Base-by-base conservation (phyloP, 2,888 invertebrate genomes). In the Ariolimax columbianus region DNA sequence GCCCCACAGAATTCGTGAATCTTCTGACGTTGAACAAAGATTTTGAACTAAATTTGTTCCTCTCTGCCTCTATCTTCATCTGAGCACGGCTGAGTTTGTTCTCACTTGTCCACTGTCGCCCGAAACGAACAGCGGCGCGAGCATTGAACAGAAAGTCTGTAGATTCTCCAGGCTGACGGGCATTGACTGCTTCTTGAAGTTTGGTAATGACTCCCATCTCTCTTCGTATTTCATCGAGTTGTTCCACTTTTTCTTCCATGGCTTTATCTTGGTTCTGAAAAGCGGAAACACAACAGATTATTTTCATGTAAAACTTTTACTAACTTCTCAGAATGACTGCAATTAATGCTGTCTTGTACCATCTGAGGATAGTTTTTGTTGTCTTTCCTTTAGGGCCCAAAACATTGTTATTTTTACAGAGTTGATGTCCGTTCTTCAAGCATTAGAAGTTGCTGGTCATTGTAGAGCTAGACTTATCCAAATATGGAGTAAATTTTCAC, bases 11-110 rank as follows among this genome's bases (percentile, higher is more conserved):
- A 23, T 51, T 70, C 4, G 17, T 73, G 14, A 43, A 23, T 30
- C 79, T 40, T 0, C 84, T 63, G 14, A 79, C 84, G 70, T 87
- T 87, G 82, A 87, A 87, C 40, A 87, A 36, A 43, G 84, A 86
- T 63, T 84, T 86, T 68, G 87, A 68, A 55, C 87, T 87, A 82
- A 73, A 87, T 36, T 77, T 84, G 0, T 86, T 84, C 19, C 84
- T 77, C 72, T 87, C 86, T n/a, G 51, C 78, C n/a, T 66, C 77
- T n/a, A 87, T 70, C 30, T 84, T 70, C 17, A 78, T 40, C 55
- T 84, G 82, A 55, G 86, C 55, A 23, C 47, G 19, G 36, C 51
- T 80, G 30, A 19, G n/a, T 40, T 78, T 80, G 33, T n/a, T 38
- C 3, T 75, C 75, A 2, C 51, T 7, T 9, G 40, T 9, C 51